Evolutionary conservation across 1,140 invertebrate genomes (phyloP), one percentile per base, ranked within the genome.

Genomic region (Caerostris extrusa): DNA sequence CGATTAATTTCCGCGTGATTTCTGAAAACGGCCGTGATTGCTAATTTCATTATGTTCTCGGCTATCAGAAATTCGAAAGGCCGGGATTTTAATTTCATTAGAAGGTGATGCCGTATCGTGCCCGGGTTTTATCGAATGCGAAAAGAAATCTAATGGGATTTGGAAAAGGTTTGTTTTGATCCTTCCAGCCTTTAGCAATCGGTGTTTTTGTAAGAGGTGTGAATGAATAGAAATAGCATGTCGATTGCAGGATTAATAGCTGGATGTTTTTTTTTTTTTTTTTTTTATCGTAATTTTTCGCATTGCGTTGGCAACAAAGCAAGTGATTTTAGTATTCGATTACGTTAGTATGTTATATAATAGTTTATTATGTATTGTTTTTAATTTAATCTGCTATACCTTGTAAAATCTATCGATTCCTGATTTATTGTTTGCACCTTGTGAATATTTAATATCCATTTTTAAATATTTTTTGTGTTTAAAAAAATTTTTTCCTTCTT

Each of bases 41-140:
- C n/a, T 83, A 83, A 83, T 83, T 83, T 83, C 82, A 83, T 83
- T 83, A 83, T 83, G 12, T 64, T 81, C 71, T 81, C 71, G 50
- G 53, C 57, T 19, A 7, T 19, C 14, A 7, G 53, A 19, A 56
- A 57, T 57, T 83, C 53, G 69, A 77, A 77, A 50, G 19, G 82
- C n/a, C n/a, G 82, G 12, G 6, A 14, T 83, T 83, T 83, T 83
- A 83, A 83, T 83, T 83, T 83, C 82, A 83, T 83, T 83, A 83
- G 53, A 56, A 7, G 60, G 60, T 7, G n/a, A 4, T 50, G 69
- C 34, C 69, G 19, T 77, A 10, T 53, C 69, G 50, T n/a, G 4
- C 8, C 10, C 5, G 3, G 12, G 34, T 8, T 50, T 77, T 34
- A 77, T 77, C 50, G 50, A 50, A 77, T 50, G 19, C 50, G 69